Base-by-base conservation (phyloP, 2,113 vertebrate species). In the Baryphthengus martii region DNA sequence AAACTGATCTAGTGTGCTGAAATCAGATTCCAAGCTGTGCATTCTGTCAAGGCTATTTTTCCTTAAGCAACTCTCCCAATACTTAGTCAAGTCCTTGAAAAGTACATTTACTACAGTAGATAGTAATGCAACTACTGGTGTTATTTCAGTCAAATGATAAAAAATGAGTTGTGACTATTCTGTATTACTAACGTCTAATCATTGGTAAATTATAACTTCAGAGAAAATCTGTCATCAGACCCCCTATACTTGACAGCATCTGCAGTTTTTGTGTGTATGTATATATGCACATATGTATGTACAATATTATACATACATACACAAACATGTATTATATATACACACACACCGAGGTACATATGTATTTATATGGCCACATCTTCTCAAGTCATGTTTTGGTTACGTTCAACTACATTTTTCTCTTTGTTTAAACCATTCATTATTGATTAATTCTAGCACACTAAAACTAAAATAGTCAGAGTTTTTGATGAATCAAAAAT, bases 41-140 rank as follows among this genome's bases (percentile, higher is more conserved):
- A 7, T 96, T 93, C 88, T 89, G 56, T 89, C 79, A 90, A 59
- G 71, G 42, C 93, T 96, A 76, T 66, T 79, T 96, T 81, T 71
- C 35, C 63, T 95, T 88, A 61, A 85, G 62, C 66, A 84, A 25
- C 19, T 87, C 44, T 72, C 45, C 25, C 62, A 91, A 6, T 73
- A 11, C 26, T 88, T 56, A 81, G 53, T 70, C 16, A 76, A 91
- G 9, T 73, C 26, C 75, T 86, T 72, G 90, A 74, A 71, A 72
- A 58, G 21, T 24, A 3, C 9, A 11, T 47, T 26, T 31, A 28
- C n/a, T 92, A 49, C 21, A 26, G 19, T 39, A 66, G 63, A n/a
- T 77, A 91, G 23, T 89, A 83, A 37, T 63, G 29, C 63, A 49
- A 78, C 62, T 92, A 28, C 33, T 14, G 42, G 2, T 71, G 28